Percentiles rank a stretch among this genome's conserved stretches.
Conservation (phyloP, 1,140 invertebrate genomes). For the Marisa cornuarietis region DNA sequence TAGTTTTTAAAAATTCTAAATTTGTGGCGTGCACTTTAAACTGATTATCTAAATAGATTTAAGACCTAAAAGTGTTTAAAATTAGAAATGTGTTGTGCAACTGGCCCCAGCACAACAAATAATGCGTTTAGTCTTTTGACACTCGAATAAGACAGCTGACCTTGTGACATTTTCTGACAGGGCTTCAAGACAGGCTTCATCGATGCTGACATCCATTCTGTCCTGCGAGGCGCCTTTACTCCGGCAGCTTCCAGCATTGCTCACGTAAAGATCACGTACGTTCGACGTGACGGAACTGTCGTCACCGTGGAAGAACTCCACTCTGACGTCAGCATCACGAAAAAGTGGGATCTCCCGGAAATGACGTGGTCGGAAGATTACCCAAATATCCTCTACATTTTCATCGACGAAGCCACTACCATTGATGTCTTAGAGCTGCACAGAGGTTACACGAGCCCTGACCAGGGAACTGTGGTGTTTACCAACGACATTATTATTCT, state of each 20-base stretch:
- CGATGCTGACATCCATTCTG: constrained; percentile 12
- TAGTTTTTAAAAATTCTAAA: too few relatives aligned
- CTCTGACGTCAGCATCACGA: not conserved
- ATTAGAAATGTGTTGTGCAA: too few relatives aligned
- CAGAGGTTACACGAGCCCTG: not conserved
- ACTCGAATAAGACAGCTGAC: too few relatives aligned
- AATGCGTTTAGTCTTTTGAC: too few relatives aligned
- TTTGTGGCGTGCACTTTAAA: too few relatives aligned
- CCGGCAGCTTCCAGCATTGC: not conserved
- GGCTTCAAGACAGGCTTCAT: constrained; percentile 17
- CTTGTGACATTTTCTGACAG: not conserved
- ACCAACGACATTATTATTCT: too few relatives aligned
- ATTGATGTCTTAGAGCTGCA: not conserved
- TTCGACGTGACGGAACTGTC: not conserved
- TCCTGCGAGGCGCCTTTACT: not conserved
- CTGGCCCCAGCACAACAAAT: too few relatives aligned
- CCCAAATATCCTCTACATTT: not conserved
- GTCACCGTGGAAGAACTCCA: not conserved
- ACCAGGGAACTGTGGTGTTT: not conserved
- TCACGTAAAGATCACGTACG: not conserved
- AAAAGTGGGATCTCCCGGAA: constrained; percentile 5
- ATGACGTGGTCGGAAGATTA: constrained; percentile 19
- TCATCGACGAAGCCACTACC: not conserved
- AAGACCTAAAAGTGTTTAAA: too few relatives aligned
- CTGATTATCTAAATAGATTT: too few relatives aligned